These are phyloP conservation scores for Spatula versicolor DNA, from an alignment of 2,797 vertebrate species.

Conservation along the genomic window DNA sequence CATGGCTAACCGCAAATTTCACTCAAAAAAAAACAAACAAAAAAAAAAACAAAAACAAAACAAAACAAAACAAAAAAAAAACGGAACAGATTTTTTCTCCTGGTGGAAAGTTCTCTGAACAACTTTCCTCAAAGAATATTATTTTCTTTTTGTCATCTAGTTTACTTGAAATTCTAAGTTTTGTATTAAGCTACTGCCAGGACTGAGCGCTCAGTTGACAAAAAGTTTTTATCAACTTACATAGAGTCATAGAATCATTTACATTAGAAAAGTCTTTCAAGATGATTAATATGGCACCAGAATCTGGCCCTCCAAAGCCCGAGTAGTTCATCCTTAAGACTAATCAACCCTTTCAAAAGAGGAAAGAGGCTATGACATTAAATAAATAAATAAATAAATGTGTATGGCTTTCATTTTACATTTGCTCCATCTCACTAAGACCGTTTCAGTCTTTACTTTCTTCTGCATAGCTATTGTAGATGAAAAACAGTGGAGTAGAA, in stretches of 20 bases:
- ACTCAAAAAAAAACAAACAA: neutral
- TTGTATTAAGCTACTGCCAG: neutral
- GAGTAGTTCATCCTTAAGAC: neutral
- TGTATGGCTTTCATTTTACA: neutral
- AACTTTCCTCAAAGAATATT: neutral
- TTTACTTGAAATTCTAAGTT: neutral
- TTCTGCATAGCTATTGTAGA: neutral
- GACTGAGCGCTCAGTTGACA: neutral
- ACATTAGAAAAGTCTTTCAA: neutral
- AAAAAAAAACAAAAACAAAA: too few species aligned
- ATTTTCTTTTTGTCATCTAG: neutral
- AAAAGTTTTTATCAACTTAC: neutral
- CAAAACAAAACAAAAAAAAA: neutral
- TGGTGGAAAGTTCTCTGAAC: neutral
- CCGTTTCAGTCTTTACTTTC: neutral
- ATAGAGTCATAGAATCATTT: neutral
- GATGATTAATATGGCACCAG: neutral
- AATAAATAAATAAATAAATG: neutral
- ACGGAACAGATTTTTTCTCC: neutral
- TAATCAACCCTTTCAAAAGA: neutral
- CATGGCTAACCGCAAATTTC: neutral
- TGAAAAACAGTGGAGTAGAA: neutral
- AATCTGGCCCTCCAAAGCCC: neutral
- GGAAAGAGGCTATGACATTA: neutral
- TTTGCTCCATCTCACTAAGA: neutral